These are phyloP conservation scores for Hypomecis atomaria DNA, from an alignment of 2,888 invertebrate genomes.

Conservation along the genomic window DNA sequence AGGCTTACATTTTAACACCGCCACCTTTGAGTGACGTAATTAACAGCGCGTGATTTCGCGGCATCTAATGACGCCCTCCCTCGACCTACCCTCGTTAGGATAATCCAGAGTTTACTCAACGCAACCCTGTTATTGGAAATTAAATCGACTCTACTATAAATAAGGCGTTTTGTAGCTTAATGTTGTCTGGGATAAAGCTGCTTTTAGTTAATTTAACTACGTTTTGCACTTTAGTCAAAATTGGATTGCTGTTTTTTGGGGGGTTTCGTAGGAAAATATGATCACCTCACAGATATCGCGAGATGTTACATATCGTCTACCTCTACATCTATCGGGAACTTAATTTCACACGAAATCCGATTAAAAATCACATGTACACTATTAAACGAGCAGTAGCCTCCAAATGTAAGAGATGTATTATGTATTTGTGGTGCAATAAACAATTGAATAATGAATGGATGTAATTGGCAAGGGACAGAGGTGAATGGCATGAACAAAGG, in stretches of 20 bases:
- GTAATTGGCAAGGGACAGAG: no score
- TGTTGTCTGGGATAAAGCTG: neutral
- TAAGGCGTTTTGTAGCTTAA: constrained; percentile 15
- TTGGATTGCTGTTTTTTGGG: neutral
- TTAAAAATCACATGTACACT: no score
- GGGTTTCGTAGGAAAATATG: no score
- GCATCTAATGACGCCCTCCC: constrained; percentile 23
- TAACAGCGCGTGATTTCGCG: constrained; percentile 24
- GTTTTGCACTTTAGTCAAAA: neutral
- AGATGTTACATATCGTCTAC: no score
- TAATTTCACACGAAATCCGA: no score
- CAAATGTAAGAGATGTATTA: no score
- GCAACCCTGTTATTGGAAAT: constrained; percentile 25
- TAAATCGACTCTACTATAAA: constrained; percentile 18
- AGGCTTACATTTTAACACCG: constrained; percentile 16
- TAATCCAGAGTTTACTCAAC: constrained; percentile 24
- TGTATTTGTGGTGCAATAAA: no score
- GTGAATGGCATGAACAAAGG: no score
- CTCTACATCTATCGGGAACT: no score
- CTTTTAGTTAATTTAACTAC: neutral
- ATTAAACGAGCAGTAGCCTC: no score
- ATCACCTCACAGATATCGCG: no score
- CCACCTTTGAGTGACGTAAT: constrained; percentile 20
- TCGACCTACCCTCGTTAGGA: constrained; percentile 26
- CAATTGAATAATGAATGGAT: no score